Evolutionary conservation across 2,888 invertebrate species (phyloP), one percentile per base, ranked within the genome.

Genomic region (Cephus nigrinus): DNA sequence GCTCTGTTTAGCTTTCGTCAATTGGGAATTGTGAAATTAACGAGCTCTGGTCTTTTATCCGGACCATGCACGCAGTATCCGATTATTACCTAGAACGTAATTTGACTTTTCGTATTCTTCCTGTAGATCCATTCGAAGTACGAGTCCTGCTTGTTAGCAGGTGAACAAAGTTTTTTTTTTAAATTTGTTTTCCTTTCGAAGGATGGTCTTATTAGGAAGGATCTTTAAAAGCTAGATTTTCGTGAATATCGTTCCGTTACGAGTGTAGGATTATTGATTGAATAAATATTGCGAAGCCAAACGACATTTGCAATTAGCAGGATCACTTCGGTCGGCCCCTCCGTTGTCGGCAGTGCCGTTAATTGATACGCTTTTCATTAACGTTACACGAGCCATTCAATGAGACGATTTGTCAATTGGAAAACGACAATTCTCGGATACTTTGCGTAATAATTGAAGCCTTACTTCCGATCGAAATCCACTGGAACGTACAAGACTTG

Each of bases 401-500:
- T 5, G 40, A 15, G 40, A 23, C 40, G 40, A 55, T 55, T 55
- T 55, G 40, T 23, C 40, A 55, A 55, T 55, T 55, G 23, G 5
- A 55, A 55, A 55, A 55, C 9, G 40, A 23, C 40, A 23, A 23
- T 55, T 55, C 40, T 23, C 40, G 0, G 23, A 55, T 55, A n/a
- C 35, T 11, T 33, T 75, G 76, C 73, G 76, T 31, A 73, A 73
- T 79, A 76, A 82, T 82, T 69, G 23, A 73, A 40, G 77, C 76
- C 78, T 71, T 71, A 71, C 30, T 71, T 23, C 71, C 23, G 5
- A 55, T 55, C 40, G 40, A 55, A 23, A 55, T 55, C 23, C 40
- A 23, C 23, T 55, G 23, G 23, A 23, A 9, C 23, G 23, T 55
- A 9, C 5, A 55, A 23, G 23, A 23, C 40, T 55, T 5, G 40